These are phyloP conservation scores for Cerastoderma edule DNA, from an alignment of 2,888 invertebrate species.

Conservation along the genomic window DNA sequence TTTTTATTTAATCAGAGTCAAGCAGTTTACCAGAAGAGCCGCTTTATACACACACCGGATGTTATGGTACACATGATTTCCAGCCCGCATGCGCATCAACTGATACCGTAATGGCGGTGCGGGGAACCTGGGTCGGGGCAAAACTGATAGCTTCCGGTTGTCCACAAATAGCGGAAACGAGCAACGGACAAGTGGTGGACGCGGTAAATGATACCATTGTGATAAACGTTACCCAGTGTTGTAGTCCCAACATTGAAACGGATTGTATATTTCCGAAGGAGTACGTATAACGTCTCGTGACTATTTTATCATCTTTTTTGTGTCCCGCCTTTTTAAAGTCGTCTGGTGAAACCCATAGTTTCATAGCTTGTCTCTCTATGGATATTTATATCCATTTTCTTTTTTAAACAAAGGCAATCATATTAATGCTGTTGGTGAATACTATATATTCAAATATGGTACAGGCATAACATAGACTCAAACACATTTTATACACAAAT, in stretches of 20 bases:
- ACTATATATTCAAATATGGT: too few relatives aligned
- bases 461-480: too few relatives aligned
- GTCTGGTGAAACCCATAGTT: too few relatives aligned
- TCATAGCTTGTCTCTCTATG: too few relatives aligned
- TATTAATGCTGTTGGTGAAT: too few relatives aligned
- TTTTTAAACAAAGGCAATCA: too few relatives aligned
- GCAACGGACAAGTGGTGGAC: background rate
- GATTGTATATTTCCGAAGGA: constrained; percentile 3
- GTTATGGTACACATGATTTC: constrained; percentile 4
- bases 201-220: background rate
- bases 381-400: too few relatives aligned
- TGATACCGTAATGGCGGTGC: constrained; percentile 16
- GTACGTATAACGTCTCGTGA: background rate
- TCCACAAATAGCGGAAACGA: background rate
- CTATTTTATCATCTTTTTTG: too few relatives aligned
- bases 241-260: background rate
- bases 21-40: constrained; percentile 6
- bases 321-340: too few relatives aligned
- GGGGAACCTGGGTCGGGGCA: background rate
- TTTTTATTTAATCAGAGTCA: background rate
- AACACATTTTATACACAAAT: too few relatives aligned
- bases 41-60: background rate
- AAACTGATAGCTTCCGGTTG: background rate
- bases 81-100: background rate
- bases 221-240: background rate